Evolutionary conservation across 2,888 invertebrate species (phyloP), one percentile per base, ranked within the genome.

Genomic region (Augiades crinisus): DNA sequence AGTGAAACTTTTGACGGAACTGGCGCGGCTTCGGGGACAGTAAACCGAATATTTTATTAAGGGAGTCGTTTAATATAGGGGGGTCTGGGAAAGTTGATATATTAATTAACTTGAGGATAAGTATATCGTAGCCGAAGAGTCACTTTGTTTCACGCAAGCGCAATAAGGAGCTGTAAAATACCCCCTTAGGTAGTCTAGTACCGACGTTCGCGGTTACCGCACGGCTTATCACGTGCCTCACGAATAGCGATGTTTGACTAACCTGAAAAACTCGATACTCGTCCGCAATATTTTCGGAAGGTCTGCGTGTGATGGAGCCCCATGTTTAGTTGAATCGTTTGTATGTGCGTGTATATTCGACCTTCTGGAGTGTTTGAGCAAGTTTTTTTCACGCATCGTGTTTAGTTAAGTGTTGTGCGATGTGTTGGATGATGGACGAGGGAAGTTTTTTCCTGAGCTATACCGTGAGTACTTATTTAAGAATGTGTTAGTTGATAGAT

Each of bases 41-140:
- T 53, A 56, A 55, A 44, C 59, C 53, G 58, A 62, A 62, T 62
- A 62, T 86, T 85, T 86, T 85, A 84, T 82, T 83, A 81, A 77
- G 71, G 72, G 71, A 73, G 77, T 76, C 81, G 72, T 77, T 79
- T 87, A 79, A 82, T 84, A 78, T 72, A 71, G 71, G 72, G 78
- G 76, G 76, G 72, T 33, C 31, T 27, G 69, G 75, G 78, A 84
- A 88, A 86, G 85, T 87, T 88, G 82, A 85, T 85, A 84, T 86
- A 87, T 86, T 88, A 88, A 88, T 88, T 88, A 87, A 86, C 84
- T 84, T 70, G 78, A 84, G n/a, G 84, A 82, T 82, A 84, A 87
- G 85, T 84, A 84, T 70, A 81, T 77, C 76, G 78, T 75, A 30
- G 75, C 72, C 72, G 75, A 84, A 81, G 84, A 85, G 84, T 86